phyloP scores from a whole-genome alignment of 1,140 invertebrate genomes.

The Pseudoatta argentina region DNA sequence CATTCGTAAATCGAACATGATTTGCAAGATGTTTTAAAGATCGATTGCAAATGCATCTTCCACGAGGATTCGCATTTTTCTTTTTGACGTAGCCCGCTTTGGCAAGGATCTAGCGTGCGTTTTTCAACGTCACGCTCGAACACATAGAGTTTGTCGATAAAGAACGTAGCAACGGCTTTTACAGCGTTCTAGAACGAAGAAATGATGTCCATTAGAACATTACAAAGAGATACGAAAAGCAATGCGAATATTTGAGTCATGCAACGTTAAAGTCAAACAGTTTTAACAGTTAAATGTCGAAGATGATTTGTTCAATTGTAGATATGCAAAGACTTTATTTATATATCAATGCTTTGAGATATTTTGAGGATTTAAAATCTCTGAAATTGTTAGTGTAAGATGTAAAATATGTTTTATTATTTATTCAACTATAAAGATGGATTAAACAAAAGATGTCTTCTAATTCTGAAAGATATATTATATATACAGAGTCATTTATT shows the following conservation, averaged over 20 bases:
- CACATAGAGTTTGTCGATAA: conserved; percentile 49
- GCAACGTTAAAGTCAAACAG: conserved; percentile 1
- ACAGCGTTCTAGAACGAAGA: conserved; percentile 33
- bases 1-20: conserved; percentile 58
- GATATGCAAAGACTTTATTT: neutral
- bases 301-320: neutral
- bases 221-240: conserved; percentile 41
- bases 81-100: conserved; percentile 49
- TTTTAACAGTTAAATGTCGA: neutral
- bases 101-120: conserved; percentile 55
- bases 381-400: neutral
- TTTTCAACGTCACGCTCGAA: conserved; percentile 65
- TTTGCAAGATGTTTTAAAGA: conserved; percentile 64
- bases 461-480: neutral
- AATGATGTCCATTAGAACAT: conserved; percentile 45
- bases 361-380: neutral
- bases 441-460: neutral
- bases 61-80: conserved; percentile 45
- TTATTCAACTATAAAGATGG: neutral
- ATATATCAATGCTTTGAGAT: too few species aligned
- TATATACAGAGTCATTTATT: too few species aligned
- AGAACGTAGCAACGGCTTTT: conserved; percentile 55
- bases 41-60: conserved; percentile 66
- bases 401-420: neutral
- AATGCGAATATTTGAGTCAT: conserved; percentile 34